Evolutionary conservation across 2,113 vertebrate genomes (phyloP), one percentile per base, ranked within the genome.

Genomic region (Leptobrachium leishanense): DNA sequence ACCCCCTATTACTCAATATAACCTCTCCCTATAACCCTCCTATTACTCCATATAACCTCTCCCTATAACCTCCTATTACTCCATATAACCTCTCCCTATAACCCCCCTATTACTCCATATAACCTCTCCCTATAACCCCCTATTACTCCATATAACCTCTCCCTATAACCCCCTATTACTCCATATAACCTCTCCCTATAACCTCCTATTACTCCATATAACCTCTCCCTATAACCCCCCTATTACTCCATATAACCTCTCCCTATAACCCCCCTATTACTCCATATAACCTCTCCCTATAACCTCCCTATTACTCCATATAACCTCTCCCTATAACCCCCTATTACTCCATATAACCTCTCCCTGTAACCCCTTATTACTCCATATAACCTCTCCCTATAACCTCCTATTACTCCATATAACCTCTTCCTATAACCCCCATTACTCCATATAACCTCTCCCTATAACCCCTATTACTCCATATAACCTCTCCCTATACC

Each of bases 321-420:
- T 31, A 31, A 64, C 6, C 46, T 50, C 62, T 20, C 31, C 62
- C 62, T 64, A 39, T 64, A 5, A 64, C 62, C 62, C 13, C 46
- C 46, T 50, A 50, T 50, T 12, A 57, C 55, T 57, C 55, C 55
- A 57, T 57, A 57, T 57, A 57, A 57, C 55, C 55, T 15, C 9
- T 57, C 55, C 10, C 55, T 12, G 1, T 57, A 57, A 57, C 55
- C 62, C 31, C 62, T 4, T 31, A 64, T 64, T 31, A 64, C 62
- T 39, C 62, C 62, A 64, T 64, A 64, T 64, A 64, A 64, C n/a
- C 62, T 6, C 15, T 31, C n/a, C 5, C 62, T 31, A 64, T 64
- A 64, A 64, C 62, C 62, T 64, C 62, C 62, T 64, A 64, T 64
- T 31, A 64, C 62, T 13, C 62, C 62, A 64, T 64, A 64, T 64